Evolutionary conservation across 30 jellyfish, hydroid and myxozoan genomes (phyloP).

Genomic region (Sanderia malayensis): DNA sequence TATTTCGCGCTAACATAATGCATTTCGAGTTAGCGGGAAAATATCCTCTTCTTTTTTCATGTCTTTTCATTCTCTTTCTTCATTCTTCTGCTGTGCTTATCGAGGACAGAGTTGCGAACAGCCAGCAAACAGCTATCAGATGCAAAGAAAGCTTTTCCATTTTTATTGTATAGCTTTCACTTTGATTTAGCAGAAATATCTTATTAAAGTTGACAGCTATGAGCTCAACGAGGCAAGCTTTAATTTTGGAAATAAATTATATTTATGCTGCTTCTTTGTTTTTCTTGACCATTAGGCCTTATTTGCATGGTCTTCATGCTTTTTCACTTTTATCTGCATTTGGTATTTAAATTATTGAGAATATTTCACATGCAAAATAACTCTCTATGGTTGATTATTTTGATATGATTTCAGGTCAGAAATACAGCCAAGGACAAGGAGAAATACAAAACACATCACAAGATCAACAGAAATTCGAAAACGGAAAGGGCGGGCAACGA

Average conservation of each 20-base stretch:
- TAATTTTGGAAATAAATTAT: too few relatives aligned
- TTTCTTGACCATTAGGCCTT: too few relatives aligned
- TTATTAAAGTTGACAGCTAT: neutral
- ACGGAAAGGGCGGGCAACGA: slow-evolving; percentile 68
- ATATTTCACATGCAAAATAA: too few relatives aligned
- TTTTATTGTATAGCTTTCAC: too few relatives aligned
- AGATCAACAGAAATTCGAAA: slow-evolving; percentile 17
- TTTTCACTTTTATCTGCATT: too few relatives aligned
- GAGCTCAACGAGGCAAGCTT: neutral
- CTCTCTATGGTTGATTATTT: too few relatives aligned
- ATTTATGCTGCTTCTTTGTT: too few relatives aligned
- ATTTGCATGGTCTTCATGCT: too few relatives aligned
- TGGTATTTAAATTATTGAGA: too few relatives aligned
- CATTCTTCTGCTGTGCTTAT: neutral
- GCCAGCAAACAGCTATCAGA: too few relatives aligned
- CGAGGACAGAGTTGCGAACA: too few relatives aligned
- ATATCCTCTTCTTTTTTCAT: slow-evolving; percentile 7
- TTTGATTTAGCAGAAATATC: neutral
- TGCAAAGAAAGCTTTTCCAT: too few relatives aligned
- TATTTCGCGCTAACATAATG: neutral
- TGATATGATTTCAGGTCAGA: slow-evolving; percentile 4
- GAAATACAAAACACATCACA: neutral
- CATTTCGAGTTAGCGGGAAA: slow-evolving; percentile 43
- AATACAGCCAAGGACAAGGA: neutral
- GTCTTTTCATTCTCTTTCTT: neutral